Conservation (phyloP, 1,140 invertebrate species). For the Drosophila nigromelanica region DNA sequence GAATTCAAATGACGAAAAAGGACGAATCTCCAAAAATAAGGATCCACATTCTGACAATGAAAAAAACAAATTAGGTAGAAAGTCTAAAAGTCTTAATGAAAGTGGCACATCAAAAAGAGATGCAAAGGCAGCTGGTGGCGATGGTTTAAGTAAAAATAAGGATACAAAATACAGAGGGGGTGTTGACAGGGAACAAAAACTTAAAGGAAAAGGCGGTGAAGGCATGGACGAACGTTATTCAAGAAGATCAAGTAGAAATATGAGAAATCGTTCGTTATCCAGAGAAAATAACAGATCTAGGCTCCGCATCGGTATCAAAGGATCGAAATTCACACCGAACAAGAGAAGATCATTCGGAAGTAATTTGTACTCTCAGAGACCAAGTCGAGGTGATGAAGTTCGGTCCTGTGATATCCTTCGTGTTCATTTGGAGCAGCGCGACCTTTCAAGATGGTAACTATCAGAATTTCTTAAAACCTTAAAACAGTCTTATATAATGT, state of each 20-base stretch:
- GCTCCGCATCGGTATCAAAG: slow-evolving; percentile 9
- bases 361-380: slow-evolving; percentile 1
- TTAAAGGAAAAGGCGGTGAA: not conserved
- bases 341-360: not conserved
- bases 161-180: not conserved
- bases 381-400: slow-evolving; percentile 45
- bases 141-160: not conserved
- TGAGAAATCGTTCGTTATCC: not conserved
- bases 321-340: slow-evolving; percentile 19
- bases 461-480: not conserved
- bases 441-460: slow-evolving; percentile 52
- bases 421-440: slow-evolving; percentile 53
- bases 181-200: not conserved
- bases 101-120: not conserved
- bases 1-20: not conserved
- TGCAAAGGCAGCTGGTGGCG: not conserved
- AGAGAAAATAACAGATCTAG: slow-evolving; percentile 4
- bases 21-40: not conserved
- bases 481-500: not conserved
- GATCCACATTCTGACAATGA: not conserved
- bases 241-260: not conserved
- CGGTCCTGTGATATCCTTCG: slow-evolving; percentile 59
- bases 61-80: not conserved
- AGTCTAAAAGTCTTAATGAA: not conserved
- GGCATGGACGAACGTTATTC: not conserved